Evolutionary conservation across 2,797 vertebrate genomes (phyloP).

Genomic region (Lacerta viridis): DNA sequence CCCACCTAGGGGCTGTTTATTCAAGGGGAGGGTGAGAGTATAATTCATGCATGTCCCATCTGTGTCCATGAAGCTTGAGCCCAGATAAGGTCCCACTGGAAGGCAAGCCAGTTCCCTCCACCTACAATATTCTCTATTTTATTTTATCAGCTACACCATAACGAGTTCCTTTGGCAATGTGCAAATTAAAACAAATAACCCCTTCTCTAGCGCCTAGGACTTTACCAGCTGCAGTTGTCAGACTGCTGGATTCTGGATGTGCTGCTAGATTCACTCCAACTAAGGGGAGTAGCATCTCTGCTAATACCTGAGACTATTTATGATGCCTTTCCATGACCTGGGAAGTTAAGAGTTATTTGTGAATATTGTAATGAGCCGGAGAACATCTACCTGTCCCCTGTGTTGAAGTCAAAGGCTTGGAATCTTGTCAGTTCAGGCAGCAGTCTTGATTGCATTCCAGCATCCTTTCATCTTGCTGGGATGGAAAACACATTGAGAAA

Average conservation of each 20-base stretch:
- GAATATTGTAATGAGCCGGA: constrained; percentile 34
- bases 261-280: neutral
- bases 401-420: constrained; percentile 28
- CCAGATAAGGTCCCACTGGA: neutral
- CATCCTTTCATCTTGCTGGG: constrained; percentile 46
- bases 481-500: constrained; percentile 23
- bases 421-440: constrained; percentile 40
- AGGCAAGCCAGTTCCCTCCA: neutral
- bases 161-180: too few species aligned
- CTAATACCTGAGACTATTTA: constrained; percentile 33
- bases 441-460: constrained; percentile 33
- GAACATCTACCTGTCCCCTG: constrained; percentile 45
- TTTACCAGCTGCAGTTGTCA: neutral
- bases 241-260: neutral
- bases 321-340: constrained; percentile 30
- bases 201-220: neutral
- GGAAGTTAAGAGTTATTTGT: constrained; percentile 46
- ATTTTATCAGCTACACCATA: too few species aligned
- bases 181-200: too few species aligned
- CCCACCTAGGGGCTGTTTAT: too few species aligned
- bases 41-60: too few species aligned
- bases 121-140: too few species aligned
- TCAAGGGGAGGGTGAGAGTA: too few species aligned
- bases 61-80: neutral
- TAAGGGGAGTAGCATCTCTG: neutral